Conservation (phyloP, 1,140 invertebrate genomes). For the Pseudomyrmex pallidus region DNA sequence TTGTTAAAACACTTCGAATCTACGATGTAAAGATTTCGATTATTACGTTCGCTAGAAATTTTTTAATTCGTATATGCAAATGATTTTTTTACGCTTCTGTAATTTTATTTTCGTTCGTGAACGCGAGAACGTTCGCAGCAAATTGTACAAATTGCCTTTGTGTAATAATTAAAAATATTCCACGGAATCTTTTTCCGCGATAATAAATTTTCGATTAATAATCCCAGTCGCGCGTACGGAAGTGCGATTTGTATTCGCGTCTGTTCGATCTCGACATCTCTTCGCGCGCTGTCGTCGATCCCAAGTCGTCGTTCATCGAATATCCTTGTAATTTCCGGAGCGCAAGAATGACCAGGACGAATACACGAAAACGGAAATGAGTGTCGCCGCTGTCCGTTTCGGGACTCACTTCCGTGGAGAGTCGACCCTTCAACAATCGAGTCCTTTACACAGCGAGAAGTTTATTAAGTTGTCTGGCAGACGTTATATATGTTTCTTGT, state of each 20-base stretch:
- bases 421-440: conserved; percentile 42
- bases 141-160: background rate
- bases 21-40: background rate
- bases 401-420: conserved; percentile 35
- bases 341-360: conserved; percentile 48
- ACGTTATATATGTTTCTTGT: background rate
- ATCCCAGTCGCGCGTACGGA: background rate
- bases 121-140: too few relatives aligned
- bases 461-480: conserved; percentile 27
- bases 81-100: too few relatives aligned
- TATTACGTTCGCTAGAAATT: conserved; percentile 6
- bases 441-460: background rate
- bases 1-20: background rate
- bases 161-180: background rate
- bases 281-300: conserved; percentile 22
- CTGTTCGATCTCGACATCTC: background rate
- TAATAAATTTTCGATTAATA: conserved; percentile 5
- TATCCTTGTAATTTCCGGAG: conserved; percentile 60
- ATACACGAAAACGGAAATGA: conserved; percentile 50
- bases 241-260: conserved; percentile 27
- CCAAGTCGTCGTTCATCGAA: conserved; percentile 42
- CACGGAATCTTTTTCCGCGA: background rate
- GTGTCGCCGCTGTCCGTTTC: conserved; percentile 43
- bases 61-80: background rate
- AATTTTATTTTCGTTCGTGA: too few relatives aligned